A percentile compares a stretch with the other conserved stretches of the same genome.
These are phyloP conservation scores for pig (Sus scrofa) DNA, from an alignment of 2,113 vertebrate genomes.

Conservation along the genomic window DNA sequence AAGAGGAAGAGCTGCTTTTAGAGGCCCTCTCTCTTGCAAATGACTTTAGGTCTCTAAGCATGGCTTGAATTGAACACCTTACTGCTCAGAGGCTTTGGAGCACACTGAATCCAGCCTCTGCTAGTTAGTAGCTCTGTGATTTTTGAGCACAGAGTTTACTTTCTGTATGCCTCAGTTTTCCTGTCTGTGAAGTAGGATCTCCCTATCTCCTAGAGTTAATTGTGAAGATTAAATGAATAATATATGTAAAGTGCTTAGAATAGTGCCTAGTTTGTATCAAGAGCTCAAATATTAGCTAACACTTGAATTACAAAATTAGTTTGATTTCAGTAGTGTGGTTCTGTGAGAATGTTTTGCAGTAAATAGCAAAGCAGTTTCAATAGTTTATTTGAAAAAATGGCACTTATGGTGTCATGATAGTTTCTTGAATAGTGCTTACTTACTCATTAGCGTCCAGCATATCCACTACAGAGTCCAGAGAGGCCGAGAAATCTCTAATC, in stretches of 20 bases:
- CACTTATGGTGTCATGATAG: neutral
- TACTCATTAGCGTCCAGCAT: neutral
- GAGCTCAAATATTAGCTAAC: conserved; percentile 11
- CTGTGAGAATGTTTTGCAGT: conserved; percentile 13
- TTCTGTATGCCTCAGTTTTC: neutral
- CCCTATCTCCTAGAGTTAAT: neutral
- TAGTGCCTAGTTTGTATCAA: neutral
- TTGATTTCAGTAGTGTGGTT: conserved; percentile 31
- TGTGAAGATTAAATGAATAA: conserved; percentile 46
- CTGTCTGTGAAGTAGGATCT: neutral
- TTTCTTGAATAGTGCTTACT: neutral
- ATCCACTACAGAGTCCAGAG: neutral
- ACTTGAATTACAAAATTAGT: neutral
- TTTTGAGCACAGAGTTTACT: neutral
- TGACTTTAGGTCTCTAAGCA: neutral
- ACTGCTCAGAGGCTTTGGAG: neutral
- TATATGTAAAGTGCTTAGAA: conserved; percentile 46
- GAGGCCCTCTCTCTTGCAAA: neutral
- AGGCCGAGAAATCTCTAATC: conserved; percentile 2
- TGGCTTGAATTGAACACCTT: neutral
- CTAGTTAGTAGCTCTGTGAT: neutral
- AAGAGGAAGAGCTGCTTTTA: neutral
- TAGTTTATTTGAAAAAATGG: conserved; percentile 48
- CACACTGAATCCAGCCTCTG: neutral
- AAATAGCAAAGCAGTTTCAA: neutral